Conservation (phyloP, 1,140 invertebrate species). For the Apis cerana region DNA sequence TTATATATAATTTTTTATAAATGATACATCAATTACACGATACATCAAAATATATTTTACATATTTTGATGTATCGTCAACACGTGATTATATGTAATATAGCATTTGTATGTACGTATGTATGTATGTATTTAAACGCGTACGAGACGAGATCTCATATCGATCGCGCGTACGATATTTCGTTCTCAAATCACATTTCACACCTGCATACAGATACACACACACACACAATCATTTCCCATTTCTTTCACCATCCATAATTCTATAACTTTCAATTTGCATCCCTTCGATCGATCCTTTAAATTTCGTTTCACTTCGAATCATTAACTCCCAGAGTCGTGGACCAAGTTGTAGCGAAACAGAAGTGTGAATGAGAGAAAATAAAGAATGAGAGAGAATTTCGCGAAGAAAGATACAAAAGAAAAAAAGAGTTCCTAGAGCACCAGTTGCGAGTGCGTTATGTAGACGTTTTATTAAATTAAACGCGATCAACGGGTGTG, state of each 20-base stretch:
- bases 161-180: constrained; percentile 26
- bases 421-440: constrained; percentile 45
- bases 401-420: constrained; percentile 7
- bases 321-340: constrained; percentile 66
- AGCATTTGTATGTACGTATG: constrained; percentile 30
- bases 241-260: not conserved
- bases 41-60: constrained; percentile 20
- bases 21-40: not conserved
- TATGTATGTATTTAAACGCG: constrained; percentile 27
- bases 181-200: constrained; percentile 27
- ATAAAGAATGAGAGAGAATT: constrained; percentile 8
- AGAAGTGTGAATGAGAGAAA: constrained; percentile 11
- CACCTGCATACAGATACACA: constrained; percentile 4
- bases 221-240: not conserved
- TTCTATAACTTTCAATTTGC: not conserved
- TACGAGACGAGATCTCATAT: constrained; percentile 40
- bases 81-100: constrained; percentile 39
- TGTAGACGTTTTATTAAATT: constrained; percentile 37
- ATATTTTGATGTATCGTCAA: constrained; percentile 22
- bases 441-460: constrained; percentile 18
- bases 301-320: constrained; percentile 18
- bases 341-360: constrained; percentile 71
- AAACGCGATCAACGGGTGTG: not conserved
- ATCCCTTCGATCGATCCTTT: not conserved
- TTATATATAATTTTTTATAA: constrained; percentile 46